Base-by-base conservation (phyloP, 2,888 invertebrate species). In the Macroteleia sp. region DNA sequence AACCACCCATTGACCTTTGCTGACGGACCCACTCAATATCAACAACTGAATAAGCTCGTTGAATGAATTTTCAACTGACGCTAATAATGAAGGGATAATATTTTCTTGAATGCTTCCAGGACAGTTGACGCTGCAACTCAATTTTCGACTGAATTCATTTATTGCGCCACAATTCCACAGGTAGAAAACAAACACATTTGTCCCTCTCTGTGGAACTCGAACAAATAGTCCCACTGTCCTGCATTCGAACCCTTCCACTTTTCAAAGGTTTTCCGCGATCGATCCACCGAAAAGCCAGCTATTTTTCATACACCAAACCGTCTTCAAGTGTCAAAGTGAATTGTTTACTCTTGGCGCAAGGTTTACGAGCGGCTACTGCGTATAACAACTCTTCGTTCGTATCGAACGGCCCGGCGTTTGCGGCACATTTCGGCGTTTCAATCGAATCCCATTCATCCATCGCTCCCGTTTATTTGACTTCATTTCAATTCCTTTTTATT, bases 381-480 rank as follows among this genome's bases (percentile, higher is more conserved):
- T 25, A 25, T 25, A 25, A 6, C 3, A 30, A 34, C 25, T n/a
- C 14, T 28, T 12, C 20, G 61, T 16, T 9, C 46, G 46, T 46
- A 61, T 61, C 46, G 57, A 57, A 34, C 57, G 57, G 36, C 28
- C 57, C 42, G 44, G 44, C 44, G 14, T 44, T 44, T 44, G 44
- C 44, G 57, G 44, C 44, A 34, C 32, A 44, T 44, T 57, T 57
- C 1, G 2, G 14, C n/a, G 3, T 14, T 12, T 16, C 20, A n/a
- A 30, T 17, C n/a, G 10, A 6, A 17, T 48, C 36, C 25, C 46
- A 56, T 56, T 57, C 32, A 44, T 32, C 32, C 17, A 17, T 44
- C 10, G 20, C 9, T 34, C 12, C 3, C n/a, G n/a, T n/a, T n/a
- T 14, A 12, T 14, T 36, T 36, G 14, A 2, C 8, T 36, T 14